phyloP scores from a whole-genome alignment of 2,797 vertebrate species.

The Acanthopagrus latus region DNA sequence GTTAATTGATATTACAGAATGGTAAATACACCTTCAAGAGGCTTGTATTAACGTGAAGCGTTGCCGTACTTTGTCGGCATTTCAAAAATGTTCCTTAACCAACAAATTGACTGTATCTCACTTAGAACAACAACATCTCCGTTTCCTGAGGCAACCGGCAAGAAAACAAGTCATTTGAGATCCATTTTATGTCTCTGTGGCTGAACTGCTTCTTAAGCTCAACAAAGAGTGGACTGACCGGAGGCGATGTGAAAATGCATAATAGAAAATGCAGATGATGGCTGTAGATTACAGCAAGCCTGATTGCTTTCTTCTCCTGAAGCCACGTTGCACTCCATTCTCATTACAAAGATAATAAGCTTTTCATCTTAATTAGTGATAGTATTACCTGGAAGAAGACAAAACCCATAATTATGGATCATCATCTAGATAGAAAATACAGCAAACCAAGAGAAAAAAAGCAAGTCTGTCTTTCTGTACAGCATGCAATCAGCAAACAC shows the following conservation, averaged over 20 bases:
- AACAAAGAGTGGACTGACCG: conserved; percentile 30
- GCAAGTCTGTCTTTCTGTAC: neutral
- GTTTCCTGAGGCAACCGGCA: conserved; percentile 1
- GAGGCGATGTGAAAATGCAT: conserved; percentile 47
- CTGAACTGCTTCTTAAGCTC: conserved; percentile 30
- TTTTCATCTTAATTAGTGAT: conserved; percentile 57
- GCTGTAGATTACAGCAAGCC: conserved; percentile 30
- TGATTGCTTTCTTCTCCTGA: conserved; percentile 59
- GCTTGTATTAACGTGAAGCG: neutral
- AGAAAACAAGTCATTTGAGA: conserved; percentile 27
- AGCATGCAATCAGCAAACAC: too few relatives aligned
- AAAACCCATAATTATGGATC: neutral
- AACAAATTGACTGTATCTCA: neutral
- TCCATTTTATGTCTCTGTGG: conserved; percentile 6
- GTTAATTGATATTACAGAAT: neutral
- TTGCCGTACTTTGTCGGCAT: neutral
- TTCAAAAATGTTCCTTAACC: neutral
- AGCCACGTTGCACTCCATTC: conserved; percentile 57
- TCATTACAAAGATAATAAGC: conserved; percentile 48
- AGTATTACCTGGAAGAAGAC: conserved; percentile 20
- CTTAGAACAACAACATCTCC: conserved; percentile 4
- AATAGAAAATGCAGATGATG: conserved; percentile 45
- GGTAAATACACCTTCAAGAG: conserved; percentile 2
- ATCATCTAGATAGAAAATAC: conserved; percentile 21
- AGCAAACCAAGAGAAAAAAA: conserved; percentile 1